A percentile compares a stretch with the other conserved stretches of the same genome.
phyloP scores from a whole-genome alignment of 2,113 vertebrate species.

The Mixornis gularis region DNA sequence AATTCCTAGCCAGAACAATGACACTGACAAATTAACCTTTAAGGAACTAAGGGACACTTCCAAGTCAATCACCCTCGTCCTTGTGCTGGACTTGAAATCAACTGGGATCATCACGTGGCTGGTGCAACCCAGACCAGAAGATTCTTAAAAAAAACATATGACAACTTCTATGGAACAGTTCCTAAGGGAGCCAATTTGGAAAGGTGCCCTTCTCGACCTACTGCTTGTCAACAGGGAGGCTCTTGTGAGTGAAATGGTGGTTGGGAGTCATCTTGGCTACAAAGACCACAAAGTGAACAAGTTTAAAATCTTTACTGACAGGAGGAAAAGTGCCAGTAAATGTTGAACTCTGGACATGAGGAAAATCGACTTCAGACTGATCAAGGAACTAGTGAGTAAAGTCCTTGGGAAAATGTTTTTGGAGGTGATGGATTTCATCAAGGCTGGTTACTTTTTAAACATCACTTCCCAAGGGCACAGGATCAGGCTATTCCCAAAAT shows the following conservation, averaged over 20 bases:
- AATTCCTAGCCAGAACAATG: neutral
- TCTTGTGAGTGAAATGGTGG: neutral
- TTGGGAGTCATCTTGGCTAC: neutral
- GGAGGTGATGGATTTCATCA: neutral
- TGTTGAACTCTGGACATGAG: neutral
- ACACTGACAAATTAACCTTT: neutral
- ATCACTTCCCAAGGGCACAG: neutral
- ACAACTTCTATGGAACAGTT: neutral
- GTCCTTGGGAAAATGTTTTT: neutral
- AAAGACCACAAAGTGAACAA: rapidly evolving
- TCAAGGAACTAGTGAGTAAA: neutral
- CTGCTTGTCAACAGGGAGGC: neutral
- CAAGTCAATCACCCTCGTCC: neutral
- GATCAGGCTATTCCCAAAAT: neutral
- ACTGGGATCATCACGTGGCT: neutral
- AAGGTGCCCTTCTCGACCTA: neutral
- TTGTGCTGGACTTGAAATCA: neutral
- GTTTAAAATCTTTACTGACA: neutral
- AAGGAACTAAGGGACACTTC: neutral
- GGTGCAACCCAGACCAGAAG: neutral
- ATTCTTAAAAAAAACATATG: neutral
- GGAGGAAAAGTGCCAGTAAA: neutral
- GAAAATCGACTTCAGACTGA: neutral
- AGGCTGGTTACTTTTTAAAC: neutral
- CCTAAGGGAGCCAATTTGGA: neutral